Percentiles rank a stretch among this genome's conserved stretches.
phyloP scores from a whole-genome alignment of 37 sponge, comb jelly and placozoan species.

The Hormiphora californensis region DNA sequence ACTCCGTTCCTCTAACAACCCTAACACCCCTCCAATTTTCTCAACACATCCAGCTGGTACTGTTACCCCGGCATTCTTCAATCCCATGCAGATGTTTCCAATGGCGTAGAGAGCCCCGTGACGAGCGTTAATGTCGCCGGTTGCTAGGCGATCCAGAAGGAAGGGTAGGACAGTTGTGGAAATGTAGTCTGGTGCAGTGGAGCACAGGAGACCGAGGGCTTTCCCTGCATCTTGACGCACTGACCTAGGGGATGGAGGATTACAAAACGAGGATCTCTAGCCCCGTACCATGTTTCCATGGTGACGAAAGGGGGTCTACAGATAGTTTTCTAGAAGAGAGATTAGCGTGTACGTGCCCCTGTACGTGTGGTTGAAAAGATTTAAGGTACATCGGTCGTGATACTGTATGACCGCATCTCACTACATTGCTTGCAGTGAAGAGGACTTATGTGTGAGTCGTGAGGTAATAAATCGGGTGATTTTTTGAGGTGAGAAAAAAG shows the following conservation, averaged over 20 bases:
- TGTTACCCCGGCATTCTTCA: neutral
- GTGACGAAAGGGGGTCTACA: too few species aligned
- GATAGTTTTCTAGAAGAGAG: too few species aligned
- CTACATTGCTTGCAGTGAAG: too few species aligned
- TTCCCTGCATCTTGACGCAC: neutral
- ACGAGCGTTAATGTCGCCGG: constrained; percentile 66
- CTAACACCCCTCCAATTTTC: constrained; percentile 39
- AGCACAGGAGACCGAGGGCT: constrained; percentile 31
- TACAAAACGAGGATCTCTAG: neutral
- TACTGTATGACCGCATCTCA: too few species aligned
- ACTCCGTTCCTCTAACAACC: constrained; percentile 54
- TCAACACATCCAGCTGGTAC: neutral
- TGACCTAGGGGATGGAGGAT: neutral
- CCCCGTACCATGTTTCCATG: neutral
- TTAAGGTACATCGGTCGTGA: too few species aligned
- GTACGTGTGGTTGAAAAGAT: too few species aligned
- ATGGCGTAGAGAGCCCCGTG: constrained; percentile 84
- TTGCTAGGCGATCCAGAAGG: constrained; percentile 61
- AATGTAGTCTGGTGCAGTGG: neutral
- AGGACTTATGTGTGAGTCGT: too few species aligned
- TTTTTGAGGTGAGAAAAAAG: too few species aligned
- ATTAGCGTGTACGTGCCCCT: too few species aligned
- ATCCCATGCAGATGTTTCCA: constrained; percentile 59
- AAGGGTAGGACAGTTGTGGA: constrained; percentile 60
- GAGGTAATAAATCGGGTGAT: too few species aligned